Evolutionary conservation across 2,797 vertebrate genomes (phyloP), one percentile per base, ranked within the genome.

Genomic region (Poecilia wingei): DNA sequence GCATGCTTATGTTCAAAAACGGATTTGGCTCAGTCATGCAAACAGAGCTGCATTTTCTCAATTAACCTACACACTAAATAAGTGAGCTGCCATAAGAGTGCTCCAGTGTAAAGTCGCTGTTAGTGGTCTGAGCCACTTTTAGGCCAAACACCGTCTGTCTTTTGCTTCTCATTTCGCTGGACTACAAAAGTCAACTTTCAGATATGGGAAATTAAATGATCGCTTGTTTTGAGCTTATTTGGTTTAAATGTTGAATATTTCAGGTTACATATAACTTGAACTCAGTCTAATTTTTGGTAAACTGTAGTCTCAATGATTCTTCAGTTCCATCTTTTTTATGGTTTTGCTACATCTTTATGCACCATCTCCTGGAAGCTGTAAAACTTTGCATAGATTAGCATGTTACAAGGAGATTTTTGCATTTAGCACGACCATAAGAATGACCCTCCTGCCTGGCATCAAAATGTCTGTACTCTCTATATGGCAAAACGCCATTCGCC

Each of bases 381-480:
- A 18, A 22, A 28, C 25, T 90, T 81, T 83, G 86, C 88, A 91
- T 90, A 85, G 55, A 92, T 93, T 88, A 89, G 83, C 90, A 93
- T 91, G 74, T 79, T 49, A 73, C 70, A 81, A 5, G 22, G 33
- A 73, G 8, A 72, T 39, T 92, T 91, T 90, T 90, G 86, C 84
- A 91, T 91, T 85, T 64, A 72, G 74, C 79, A 4, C n/a, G 68
- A 74, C 59, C 79, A 59, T 76, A 39, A 25, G 64, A 83, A 79
- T 84, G 82, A 91, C 77, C 86, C 77, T 22, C 68, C 70, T 75
- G 80, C 84, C 86, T 87, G 84, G 53, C 72, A 78, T 59, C 4
- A 9, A 90, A 88, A 75, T 71, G 61, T 55, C 55, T 46, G 28
- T 61, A 55, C 68, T 75, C 79, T 28, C 75, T 75, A 5, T 61